These are phyloP conservation scores for Sinhomidia bicolor DNA, from an alignment of 2,888 invertebrate genomes.

Conservation along the genomic window DNA sequence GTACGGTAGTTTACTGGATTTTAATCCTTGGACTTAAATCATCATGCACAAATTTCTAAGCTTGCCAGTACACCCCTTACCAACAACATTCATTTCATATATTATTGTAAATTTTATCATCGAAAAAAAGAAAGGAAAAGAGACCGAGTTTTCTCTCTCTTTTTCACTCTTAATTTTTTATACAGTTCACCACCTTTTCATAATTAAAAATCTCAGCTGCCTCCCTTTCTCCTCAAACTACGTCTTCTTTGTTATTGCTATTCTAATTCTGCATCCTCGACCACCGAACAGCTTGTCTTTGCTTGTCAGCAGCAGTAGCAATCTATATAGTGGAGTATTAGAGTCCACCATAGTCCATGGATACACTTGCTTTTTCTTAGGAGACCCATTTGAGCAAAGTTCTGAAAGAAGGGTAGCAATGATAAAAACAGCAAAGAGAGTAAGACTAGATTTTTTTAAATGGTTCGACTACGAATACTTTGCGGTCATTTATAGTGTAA, in stretches of 20 bases:
- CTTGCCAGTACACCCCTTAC: neutral
- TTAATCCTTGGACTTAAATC: slow-evolving; percentile 69
- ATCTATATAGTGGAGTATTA: neutral
- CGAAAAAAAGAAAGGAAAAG: slow-evolving; percentile 10
- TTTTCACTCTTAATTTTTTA: slow-evolving; percentile 48
- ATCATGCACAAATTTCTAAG: slow-evolving; percentile 57
- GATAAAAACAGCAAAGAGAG: too few species aligned
- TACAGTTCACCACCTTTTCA: slow-evolving; percentile 70
- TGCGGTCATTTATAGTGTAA: too few species aligned
- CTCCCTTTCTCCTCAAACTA: neutral
- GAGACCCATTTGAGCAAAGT: neutral
- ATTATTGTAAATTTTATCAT: slow-evolving; percentile 49
- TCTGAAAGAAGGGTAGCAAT: neutral
- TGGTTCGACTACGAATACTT: too few species aligned
- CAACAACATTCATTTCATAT: slow-evolving; percentile 10
- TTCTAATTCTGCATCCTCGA: too few species aligned
- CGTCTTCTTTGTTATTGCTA: neutral
- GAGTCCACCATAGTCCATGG: slow-evolving; percentile 41
- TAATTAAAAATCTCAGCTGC: slow-evolving; percentile 65
- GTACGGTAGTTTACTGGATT: slow-evolving; percentile 38
- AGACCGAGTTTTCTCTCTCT: neutral
- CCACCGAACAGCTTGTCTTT: neutral
- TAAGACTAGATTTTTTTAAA: too few species aligned
- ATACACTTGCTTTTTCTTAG: slow-evolving; percentile 34
- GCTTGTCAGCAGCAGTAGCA: neutral